Base-by-base conservation (phyloP, 2,888 invertebrate genomes). In the Phaonia tiefii region DNA sequence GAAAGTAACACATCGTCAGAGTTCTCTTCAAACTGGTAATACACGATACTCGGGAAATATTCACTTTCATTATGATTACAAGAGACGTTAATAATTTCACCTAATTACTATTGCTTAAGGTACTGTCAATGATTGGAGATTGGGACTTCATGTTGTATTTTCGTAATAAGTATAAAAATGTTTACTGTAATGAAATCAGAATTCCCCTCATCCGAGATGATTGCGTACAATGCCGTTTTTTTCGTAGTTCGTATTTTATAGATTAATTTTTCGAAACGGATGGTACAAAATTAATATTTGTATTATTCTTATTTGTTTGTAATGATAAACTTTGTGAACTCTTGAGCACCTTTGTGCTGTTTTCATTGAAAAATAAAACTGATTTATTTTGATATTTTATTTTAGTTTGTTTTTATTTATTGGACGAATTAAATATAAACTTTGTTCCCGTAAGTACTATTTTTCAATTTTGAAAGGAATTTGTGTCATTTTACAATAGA, bases 21-120 rank as follows among this genome's bases (percentile, higher is more conserved):
- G 83, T 69, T 84, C 87, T 39, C 80, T 86, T 80, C 84, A 88
- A 83, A 84, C 86, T 70, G 90, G 91, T 89, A 91, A 88, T 85
- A 89, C 89, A 66, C 88, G 85, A 85, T 88, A 87, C 81, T 88
- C 89, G 79, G 90, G 88, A 44, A 86, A 86, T 46, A 76, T 90
- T 65, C 90, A 90, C 84, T 79, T 91, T 37, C 90, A 87, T 83
- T 90, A 89, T 82, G 89, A 89, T 83, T 90, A 90, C 84, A 88
- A 83, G 73, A 84, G 67, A 66, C 75, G 82, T 60, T 83, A 86
- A 84, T 85, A 83, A 85, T 74, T 66, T 66, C n/a, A 39, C 4
- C 78, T 31, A 31, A 31, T 8, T 31, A 31, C 8, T 31, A 8
- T 31, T 31, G 31, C 60, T 54, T 26, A 85, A 88, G 88, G 86